Base-by-base conservation (phyloP, 2,113 vertebrate species). In the Holacanthus passer region DNA sequence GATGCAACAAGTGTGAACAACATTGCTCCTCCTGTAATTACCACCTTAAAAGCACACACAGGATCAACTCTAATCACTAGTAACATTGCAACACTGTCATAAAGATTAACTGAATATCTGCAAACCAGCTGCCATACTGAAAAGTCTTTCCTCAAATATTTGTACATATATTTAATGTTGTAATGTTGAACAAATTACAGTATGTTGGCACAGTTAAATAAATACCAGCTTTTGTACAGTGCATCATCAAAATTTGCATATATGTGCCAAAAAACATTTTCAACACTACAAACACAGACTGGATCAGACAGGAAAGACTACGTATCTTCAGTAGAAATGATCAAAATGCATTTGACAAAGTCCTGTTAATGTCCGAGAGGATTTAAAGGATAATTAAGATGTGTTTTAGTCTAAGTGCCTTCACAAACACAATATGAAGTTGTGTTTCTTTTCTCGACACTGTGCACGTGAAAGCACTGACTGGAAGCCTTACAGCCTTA, bases 351-450 rank as follows among this genome's bases (percentile, higher is more conserved):
- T 79, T 78, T 79, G 24, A 56, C 27, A 69, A 68, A 56, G 22
- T 55, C 22, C 32, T 70, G 6, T 62, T 50, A 24, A 58, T 64
- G 14, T 37, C n/a, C 43, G 22, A 66, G 37, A 41, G 27, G 5
- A 45, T 13, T 74, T 74, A 52, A 12, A 29, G 16, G 1, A 52
- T 3, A 53, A 17, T 31, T 12, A 12, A 29, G 60, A 1, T 60
- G 41, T 82, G 77, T 52, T 69, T 41, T 20, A 31, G 22, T 43
- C 19, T 53, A 59, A 83, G 72, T 89, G 87, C 81, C 83, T 93
- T 86, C 7, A 41, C 22, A 53, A 70, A 59, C 31, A 79, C 31
- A 79, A 53, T 10, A 62, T 29, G 37, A n/a, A 39, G 14, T 6
- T 64, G 52, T 60, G 35, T 69, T 52, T 39, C 8, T 45, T 59